Evolutionary conservation across 1,140 invertebrate genomes (phyloP).

Genomic region (Calephelis virginiensis): DNA sequence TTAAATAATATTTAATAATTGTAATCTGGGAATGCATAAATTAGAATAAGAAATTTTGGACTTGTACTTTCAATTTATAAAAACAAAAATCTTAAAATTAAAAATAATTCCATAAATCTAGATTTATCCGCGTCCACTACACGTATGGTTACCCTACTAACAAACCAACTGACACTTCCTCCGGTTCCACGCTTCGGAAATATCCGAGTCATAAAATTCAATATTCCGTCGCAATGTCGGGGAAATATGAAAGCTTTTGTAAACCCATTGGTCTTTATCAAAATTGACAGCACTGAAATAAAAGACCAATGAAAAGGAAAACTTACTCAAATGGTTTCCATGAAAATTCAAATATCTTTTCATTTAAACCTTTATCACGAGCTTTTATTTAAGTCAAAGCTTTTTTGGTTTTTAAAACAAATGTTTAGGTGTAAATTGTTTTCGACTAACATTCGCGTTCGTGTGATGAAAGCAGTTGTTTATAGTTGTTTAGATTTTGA

Average conservation of each 20-base stretch:
- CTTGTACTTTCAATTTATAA: too few relatives aligned
- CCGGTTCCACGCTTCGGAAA: constrained; percentile 16
- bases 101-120: neutral
- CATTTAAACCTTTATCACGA: too few relatives aligned
- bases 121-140: neutral
- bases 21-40: too few relatives aligned
- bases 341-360: neutral
- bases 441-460: too few relatives aligned
- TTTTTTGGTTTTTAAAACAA: too few relatives aligned
- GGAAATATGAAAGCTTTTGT: constrained; percentile 22
- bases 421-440: too few relatives aligned
- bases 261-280: constrained; percentile 23
- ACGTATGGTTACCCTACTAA: neutral
- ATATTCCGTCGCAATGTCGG: constrained; percentile 21
- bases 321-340: neutral
- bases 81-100: too few relatives aligned
- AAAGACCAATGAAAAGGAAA: constrained; percentile 1
- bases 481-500: too few relatives aligned
- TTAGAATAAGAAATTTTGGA: too few relatives aligned
- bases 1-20: too few relatives aligned
- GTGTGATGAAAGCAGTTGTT: too few relatives aligned
- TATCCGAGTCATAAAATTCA: constrained; percentile 24
- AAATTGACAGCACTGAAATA: constrained; percentile 16
- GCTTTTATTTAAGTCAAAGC: too few relatives aligned
- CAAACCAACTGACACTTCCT: constrained; percentile 5